These are phyloP conservation scores for Microtus ochrogaster DNA, from an alignment of 2,113 vertebrate genomes.

Conservation along the genomic window DNA sequence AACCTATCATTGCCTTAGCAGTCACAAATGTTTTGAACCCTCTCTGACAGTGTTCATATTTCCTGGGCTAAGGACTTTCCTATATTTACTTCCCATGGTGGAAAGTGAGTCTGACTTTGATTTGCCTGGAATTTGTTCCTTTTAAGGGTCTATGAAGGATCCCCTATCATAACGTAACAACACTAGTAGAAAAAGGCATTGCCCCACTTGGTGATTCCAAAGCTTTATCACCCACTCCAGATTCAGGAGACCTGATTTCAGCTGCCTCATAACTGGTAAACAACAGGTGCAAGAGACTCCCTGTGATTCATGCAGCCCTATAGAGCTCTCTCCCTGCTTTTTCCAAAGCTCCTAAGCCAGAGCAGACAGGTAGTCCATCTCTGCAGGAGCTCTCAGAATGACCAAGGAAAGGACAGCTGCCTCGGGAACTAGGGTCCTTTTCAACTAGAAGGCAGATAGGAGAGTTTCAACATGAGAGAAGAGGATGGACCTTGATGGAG, in stretches of 20 bases:
- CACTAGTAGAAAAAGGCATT: conserved; percentile 19
- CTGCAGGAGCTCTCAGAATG: neutral
- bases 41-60: conserved; percentile 54
- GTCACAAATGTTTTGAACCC: conserved; percentile 35
- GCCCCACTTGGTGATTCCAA: conserved; percentile 29
- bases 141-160: neutral
- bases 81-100: conserved; percentile 55
- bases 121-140: conserved; percentile 48
- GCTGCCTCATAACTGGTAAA: neutral
- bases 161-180: neutral
- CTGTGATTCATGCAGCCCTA: neutral
- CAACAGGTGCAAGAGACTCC: neutral
- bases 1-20: conserved; percentile 29
- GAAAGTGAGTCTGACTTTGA: conserved; percentile 49
- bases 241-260: neutral
- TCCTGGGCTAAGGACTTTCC: conserved; percentile 51
- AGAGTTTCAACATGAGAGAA: neutral
- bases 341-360: neutral
- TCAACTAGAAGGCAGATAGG: neutral
- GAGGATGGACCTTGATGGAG: neutral
- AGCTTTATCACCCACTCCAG: conserved; percentile 18
- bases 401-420: neutral
- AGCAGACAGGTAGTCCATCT: neutral
- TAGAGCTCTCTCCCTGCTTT: neutral
- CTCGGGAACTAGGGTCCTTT: neutral